Conservation (phyloP, 2,797 vertebrate species). For the Gymnocypris eckloni region DNA sequence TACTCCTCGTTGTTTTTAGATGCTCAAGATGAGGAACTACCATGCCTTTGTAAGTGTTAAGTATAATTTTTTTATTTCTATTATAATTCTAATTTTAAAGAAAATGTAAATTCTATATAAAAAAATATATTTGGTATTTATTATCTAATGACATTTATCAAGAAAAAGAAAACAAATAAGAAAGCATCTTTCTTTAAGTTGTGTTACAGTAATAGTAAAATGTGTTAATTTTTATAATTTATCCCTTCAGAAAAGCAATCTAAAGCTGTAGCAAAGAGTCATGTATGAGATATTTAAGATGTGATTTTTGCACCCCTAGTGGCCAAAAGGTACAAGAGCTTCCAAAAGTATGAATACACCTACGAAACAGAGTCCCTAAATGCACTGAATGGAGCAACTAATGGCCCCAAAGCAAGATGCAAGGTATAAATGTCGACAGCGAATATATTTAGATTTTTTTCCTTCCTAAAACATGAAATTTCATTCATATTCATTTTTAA, state of each 20-base stretch:
- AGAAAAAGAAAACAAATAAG: background rate
- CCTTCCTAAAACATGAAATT: background rate
- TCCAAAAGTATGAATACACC: slow-evolving; percentile 89
- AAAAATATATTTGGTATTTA: background rate
- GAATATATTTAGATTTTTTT: background rate
- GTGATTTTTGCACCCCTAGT: slow-evolving; percentile 76
- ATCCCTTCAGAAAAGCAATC: background rate
- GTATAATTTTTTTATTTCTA: background rate
- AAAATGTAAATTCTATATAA: background rate
- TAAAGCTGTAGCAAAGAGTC: background rate
- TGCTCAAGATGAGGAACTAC: slow-evolving; percentile 77
- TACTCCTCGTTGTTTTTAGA: slow-evolving; percentile 60
- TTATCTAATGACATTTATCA: background rate
- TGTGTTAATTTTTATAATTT: background rate
- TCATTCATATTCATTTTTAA: slow-evolving; percentile 12
- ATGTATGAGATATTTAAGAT: background rate
- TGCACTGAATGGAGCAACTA: slow-evolving; percentile 81
- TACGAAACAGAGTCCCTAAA: slow-evolving; percentile 91
- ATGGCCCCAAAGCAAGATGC: slow-evolving; percentile 86
- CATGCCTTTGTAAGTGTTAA: slow-evolving; percentile 84
- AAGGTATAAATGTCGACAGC: slow-evolving; percentile 72
- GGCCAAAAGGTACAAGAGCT: slow-evolving; percentile 85
- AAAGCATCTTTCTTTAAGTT: background rate
- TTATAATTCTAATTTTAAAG: background rate
- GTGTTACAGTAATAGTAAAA: background rate